These are phyloP conservation scores for Aphis gossypii DNA, from an alignment of 1,140 invertebrate genomes.

Conservation along the genomic window DNA sequence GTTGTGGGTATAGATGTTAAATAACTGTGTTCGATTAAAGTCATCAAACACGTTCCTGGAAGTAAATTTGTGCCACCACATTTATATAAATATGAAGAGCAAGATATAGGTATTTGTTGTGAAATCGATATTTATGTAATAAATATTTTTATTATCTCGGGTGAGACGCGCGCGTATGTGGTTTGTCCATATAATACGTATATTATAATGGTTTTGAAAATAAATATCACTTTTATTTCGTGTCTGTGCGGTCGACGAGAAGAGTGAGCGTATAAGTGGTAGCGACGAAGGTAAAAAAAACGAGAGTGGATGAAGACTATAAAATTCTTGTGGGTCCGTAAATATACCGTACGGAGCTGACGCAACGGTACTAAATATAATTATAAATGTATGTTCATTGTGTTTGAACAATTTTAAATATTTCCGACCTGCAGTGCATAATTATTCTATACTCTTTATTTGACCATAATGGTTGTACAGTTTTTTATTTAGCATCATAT, in stretches of 20 bases:
- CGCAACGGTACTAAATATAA: not conserved
- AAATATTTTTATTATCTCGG: slow-evolving; percentile 28
- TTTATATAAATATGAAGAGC: not conserved
- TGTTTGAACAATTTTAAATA: not conserved
- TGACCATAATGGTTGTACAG: not conserved
- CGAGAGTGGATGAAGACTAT: not conserved
- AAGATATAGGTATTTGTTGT: not conserved
- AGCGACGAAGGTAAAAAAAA: not conserved
- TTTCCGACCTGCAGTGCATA: not conserved
- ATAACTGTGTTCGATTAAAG: not conserved
- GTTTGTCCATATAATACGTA: slow-evolving; percentile 25
- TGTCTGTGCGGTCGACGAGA: not conserved
- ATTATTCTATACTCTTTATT: not conserved
- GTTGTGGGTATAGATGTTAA: not conserved
- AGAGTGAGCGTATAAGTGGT: not conserved
- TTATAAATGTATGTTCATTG: not conserved
- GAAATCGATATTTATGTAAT: slow-evolving; percentile 48
- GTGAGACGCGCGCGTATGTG: slow-evolving; percentile 1
- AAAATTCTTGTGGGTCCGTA: not conserved
- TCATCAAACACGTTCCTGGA: slow-evolving; percentile 2
- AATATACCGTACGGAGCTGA: not conserved
- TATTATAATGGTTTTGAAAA: not conserved
- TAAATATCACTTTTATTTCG: slow-evolving; percentile 18
- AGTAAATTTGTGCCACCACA: not conserved
- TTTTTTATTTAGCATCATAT: not conserved